Conservation (phyloP, 2,888 invertebrate genomes). For the Aphelenchoides bicaudatus region DNA sequence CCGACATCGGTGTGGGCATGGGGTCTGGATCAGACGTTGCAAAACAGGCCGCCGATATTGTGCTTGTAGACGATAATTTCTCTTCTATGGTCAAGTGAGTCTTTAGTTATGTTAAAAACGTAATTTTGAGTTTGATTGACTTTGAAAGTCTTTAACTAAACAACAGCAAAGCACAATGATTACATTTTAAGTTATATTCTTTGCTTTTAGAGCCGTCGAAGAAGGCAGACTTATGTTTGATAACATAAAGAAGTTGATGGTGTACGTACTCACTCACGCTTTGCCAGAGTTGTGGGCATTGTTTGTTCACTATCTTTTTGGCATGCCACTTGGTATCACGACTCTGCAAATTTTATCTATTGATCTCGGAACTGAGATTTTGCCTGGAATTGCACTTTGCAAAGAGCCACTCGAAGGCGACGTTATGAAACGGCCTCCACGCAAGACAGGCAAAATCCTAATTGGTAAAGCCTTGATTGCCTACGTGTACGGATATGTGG, state of each 20-base stretch:
- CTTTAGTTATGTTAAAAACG: no score
- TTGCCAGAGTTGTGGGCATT: constrained; percentile 31
- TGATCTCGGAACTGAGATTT: constrained; percentile 7
- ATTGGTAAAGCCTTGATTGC: constrained; percentile 20
- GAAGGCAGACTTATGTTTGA: constrained; percentile 36
- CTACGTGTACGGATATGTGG: constrained; percentile 24
- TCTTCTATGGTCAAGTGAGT: constrained; percentile 48
- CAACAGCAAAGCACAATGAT: no score
- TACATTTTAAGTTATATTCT: no score
- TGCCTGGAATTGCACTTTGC: constrained; percentile 34
- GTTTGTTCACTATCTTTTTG: constrained; percentile 31
- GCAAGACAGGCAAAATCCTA: constrained; percentile 27
- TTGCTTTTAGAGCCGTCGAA: no score
- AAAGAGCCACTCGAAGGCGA: constrained; percentile 35
- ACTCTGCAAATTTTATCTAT: constrained; percentile 19
- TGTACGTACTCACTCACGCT: constrained; percentile 30
- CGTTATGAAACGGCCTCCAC: constrained; percentile 36
- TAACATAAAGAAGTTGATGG: constrained; percentile 31
- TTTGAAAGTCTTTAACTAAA: no score
- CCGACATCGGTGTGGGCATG: constrained; percentile 30
- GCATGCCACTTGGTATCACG: constrained; percentile 29
- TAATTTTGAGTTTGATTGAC: no score
- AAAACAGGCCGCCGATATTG: constrained; percentile 50
- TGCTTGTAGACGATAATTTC: constrained; percentile 45
- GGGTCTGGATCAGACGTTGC: constrained; percentile 44